A percentile compares a stretch with the other conserved stretches of the same genome.
Evolutionary conservation across 2,113 vertebrate genomes (phyloP).

Genomic region (Podarcis cretensis): DNA sequence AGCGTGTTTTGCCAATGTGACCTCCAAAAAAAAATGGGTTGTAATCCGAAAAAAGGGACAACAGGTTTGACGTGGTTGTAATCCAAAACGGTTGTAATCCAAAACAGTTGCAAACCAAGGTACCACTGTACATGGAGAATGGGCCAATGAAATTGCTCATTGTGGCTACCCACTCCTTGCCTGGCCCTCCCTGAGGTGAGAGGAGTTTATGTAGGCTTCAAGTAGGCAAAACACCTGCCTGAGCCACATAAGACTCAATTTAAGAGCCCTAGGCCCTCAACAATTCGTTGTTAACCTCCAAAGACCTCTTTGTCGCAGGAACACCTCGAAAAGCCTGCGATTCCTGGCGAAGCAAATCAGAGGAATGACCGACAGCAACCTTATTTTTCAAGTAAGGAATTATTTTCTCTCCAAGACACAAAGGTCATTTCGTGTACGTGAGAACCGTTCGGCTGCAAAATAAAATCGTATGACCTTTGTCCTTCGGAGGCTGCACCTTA

Average conservation of each 20-base stretch:
- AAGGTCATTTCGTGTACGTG: background rate
- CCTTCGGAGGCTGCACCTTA: constrained; percentile 64
- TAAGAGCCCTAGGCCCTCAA: background rate
- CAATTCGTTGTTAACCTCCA: constrained; percentile 1
- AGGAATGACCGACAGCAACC: constrained; percentile 17
- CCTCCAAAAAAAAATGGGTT: too few relatives aligned
- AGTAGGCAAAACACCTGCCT: background rate
- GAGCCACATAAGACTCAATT: background rate
- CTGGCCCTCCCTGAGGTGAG: too few relatives aligned
- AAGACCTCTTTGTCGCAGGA: background rate
- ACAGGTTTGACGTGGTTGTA: too few relatives aligned
- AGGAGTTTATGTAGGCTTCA: background rate
- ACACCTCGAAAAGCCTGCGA: background rate
- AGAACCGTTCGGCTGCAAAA: constrained; percentile 30
- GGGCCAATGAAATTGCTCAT: background rate
- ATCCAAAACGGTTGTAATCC: too few relatives aligned
- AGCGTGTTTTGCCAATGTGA: too few relatives aligned
- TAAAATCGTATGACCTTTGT: constrained; percentile 55
- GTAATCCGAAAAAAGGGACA: too few relatives aligned
- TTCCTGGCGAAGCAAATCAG: constrained; percentile 4
- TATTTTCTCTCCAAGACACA: constrained; percentile 25
- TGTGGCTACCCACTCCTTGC: background rate
- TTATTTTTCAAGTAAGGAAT: constrained; percentile 43
- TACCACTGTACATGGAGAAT: too few relatives aligned
- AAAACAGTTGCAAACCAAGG: too few relatives aligned